phyloP scores from a whole-genome alignment of 2,888 invertebrate species.

The Tachina fera region DNA sequence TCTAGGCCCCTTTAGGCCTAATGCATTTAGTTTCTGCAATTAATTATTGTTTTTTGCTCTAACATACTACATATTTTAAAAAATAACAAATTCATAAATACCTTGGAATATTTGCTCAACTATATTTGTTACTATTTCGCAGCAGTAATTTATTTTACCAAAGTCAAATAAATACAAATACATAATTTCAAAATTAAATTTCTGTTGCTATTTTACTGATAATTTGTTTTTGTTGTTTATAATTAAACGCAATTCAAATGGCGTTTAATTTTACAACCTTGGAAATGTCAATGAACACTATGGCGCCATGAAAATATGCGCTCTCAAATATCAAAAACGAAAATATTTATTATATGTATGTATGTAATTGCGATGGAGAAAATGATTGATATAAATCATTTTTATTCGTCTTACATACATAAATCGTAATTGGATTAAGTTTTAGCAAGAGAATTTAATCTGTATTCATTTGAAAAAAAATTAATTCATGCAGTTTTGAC shows the following conservation, averaged over 20 bases:
- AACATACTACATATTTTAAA: too few relatives aligned
- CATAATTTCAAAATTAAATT: not conserved
- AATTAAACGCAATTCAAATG: slow-evolving; percentile 29
- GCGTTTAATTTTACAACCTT: slow-evolving; percentile 28
- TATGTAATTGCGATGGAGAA: not conserved
- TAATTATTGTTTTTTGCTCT: too few relatives aligned
- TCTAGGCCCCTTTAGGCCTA: too few relatives aligned
- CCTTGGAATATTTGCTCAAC: too few relatives aligned
- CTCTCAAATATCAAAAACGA: not conserved
- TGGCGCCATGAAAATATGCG: slow-evolving; percentile 4
- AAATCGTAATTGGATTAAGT: not conserved
- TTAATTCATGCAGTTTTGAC: too few relatives aligned
- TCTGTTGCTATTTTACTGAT: not conserved
- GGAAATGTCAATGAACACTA: slow-evolving; percentile 5
- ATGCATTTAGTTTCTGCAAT: too few relatives aligned
- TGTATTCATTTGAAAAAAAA: too few relatives aligned
- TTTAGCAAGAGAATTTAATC: not conserved
- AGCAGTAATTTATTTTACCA: not conserved
- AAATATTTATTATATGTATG: not conserved
- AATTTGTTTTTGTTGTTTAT: not conserved
- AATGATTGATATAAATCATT: slow-evolving; percentile 1
- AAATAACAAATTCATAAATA: too few relatives aligned
- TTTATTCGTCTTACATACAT: not conserved
- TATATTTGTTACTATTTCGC: not conserved
- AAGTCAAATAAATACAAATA: not conserved